A percentile compares a stretch with the other conserved stretches of the same genome.
Conservation (phyloP, 2,888 invertebrate species). For the Pristionchus entomophagus region DNA sequence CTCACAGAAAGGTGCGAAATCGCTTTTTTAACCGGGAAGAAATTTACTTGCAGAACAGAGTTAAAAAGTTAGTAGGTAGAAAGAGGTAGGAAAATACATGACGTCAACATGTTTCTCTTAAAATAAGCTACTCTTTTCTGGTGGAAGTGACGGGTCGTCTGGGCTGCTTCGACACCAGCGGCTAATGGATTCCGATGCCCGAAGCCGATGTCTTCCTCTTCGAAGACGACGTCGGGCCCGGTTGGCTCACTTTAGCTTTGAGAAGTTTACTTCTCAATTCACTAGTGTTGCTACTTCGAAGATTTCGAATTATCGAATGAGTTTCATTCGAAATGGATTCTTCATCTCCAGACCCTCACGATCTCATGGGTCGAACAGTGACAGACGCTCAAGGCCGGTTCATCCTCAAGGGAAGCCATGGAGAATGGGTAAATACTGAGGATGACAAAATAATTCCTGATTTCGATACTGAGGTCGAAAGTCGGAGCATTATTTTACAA, state of each 20-base stretch:
- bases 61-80: not conserved
- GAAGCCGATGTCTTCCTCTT: conserved; percentile 10
- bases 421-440: too few species aligned
- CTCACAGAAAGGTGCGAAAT: not conserved
- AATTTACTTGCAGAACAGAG: not conserved
- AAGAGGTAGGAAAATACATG: too few species aligned
- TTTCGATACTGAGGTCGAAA: too few species aligned
- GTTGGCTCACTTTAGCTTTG: too few species aligned
- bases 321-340: not conserved
- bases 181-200: conserved; percentile 10
- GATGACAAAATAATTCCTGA: too few species aligned
- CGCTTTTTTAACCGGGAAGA: not conserved
- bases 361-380: not conserved
- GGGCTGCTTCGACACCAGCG: not conserved
- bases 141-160: not conserved
- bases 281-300: too few species aligned
- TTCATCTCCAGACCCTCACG: not conserved
- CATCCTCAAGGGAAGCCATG: not conserved
- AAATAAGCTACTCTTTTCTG: not conserved
- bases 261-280: too few species aligned
- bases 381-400: not conserved
- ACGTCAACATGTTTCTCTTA: not conserved
- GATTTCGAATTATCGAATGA: too few species aligned
- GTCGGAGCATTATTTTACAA: too few species aligned
- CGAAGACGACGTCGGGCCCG: not conserved